Percentiles rank a stretch among this genome's conserved stretches.
Conservation (phyloP, 64 coral and sea anemone species). For the Montipora foliosa region DNA sequence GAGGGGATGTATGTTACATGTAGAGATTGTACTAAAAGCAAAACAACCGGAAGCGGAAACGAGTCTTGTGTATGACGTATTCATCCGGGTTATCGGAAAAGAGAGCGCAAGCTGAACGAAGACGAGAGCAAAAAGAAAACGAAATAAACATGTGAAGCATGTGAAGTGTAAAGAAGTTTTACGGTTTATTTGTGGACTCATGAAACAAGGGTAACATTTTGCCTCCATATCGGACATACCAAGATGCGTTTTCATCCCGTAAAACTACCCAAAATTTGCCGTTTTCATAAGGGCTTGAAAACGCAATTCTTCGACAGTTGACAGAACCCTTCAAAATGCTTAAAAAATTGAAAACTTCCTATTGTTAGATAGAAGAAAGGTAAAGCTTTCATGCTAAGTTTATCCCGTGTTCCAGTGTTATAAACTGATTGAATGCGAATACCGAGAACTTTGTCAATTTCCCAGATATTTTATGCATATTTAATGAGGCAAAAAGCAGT, state of each 20-base stretch:
- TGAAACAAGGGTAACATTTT: background rate
- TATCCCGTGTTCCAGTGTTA: background rate
- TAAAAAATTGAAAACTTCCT: background rate
- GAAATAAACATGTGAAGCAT: too few relatives aligned
- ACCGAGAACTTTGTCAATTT: background rate
- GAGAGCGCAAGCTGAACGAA: too few relatives aligned
- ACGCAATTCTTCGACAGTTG: background rate
- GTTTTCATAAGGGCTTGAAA: background rate
- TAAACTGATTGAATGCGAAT: constrained; percentile 2
- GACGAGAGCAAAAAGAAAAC: too few relatives aligned
- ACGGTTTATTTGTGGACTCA: too few relatives aligned
- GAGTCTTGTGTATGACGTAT: too few relatives aligned
- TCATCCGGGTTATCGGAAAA: too few relatives aligned
- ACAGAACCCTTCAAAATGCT: background rate
- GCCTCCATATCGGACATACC: background rate
- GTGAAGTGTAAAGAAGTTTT: too few relatives aligned
- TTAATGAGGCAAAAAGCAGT: background rate
- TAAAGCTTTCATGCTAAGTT: background rate
- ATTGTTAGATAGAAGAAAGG: constrained; percentile 8
- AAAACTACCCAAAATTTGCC: background rate
- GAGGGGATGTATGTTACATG: too few relatives aligned
- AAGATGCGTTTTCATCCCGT: background rate
- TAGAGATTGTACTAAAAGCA: too few relatives aligned
- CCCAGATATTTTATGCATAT: background rate
- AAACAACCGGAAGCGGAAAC: too few relatives aligned